These are phyloP conservation scores for Chaetodon auriga DNA, from an alignment of 2,113 vertebrate species.

Conservation along the genomic window DNA sequence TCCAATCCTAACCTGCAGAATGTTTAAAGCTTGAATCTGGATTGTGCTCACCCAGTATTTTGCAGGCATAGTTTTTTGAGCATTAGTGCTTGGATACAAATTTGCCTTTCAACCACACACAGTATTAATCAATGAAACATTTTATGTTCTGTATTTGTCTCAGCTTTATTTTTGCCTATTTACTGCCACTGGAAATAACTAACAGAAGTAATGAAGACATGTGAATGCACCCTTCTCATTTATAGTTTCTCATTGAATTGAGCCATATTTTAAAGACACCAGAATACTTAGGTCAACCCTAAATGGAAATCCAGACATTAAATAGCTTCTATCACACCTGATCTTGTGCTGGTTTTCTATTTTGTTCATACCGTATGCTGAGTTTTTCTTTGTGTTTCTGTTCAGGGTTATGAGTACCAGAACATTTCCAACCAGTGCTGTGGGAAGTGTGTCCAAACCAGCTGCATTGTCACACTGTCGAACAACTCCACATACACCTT, in stretches of 20 bases:
- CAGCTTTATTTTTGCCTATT: background rate
- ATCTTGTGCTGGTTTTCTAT: background rate
- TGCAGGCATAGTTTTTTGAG: too few species aligned
- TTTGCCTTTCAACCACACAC: too few species aligned
- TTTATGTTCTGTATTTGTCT: background rate
- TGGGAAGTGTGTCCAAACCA: slow-evolving; percentile 79
- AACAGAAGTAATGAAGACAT: background rate
- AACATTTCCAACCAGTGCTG: slow-evolving; percentile 82
- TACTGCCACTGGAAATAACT: background rate
- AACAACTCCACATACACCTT: slow-evolving; percentile 63
- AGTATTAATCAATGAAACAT: background rate
- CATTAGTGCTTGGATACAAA: too few species aligned
- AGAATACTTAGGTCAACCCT: background rate
- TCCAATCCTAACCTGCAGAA: background rate
- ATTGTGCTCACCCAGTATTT: too few species aligned
- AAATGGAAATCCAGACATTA: background rate
- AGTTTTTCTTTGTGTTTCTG: slow-evolving; percentile 17
- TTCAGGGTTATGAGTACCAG: slow-evolving; percentile 83
- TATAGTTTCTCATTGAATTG: background rate
- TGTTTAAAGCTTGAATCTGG: too few species aligned
- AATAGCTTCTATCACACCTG: background rate
- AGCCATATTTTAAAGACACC: background rate
- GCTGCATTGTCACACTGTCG: slow-evolving; percentile 74
- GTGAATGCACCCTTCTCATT: background rate
- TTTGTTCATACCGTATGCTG: background rate